Base-by-base conservation (phyloP, 2,113 vertebrate genomes). In the Clarias batrachus region DNA sequence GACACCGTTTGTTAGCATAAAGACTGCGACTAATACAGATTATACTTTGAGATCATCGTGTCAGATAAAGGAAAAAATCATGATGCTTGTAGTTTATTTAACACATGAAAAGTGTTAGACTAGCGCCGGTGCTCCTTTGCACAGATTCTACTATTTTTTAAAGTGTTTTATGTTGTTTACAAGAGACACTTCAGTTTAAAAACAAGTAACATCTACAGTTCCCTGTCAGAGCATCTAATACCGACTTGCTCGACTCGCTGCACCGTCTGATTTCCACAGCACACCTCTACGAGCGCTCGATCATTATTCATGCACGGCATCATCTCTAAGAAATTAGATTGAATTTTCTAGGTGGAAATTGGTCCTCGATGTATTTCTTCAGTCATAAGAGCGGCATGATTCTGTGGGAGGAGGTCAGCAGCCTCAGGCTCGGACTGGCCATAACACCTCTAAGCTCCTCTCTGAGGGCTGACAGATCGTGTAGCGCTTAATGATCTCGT, bases 191-290 rank as follows among this genome's bases (percentile, higher is more conserved):
- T 27, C 52, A 56, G 25, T 56, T 56, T 54, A 4, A 54, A 70
- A 73, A 54, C 56, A 2, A 78, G 56, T 16, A 78, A 56, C 27
- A 0, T 78, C 52, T 16, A 56, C 74, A 78, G 5, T 56, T 56
- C 73, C 7, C 7, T 66, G 71, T n/a, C 81, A 70, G 82, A 84
- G 90, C 91, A 92, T 94, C 62, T 90, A 88, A 92, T 89, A 85
- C 65, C n/a, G 56, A 87, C 41, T 41, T 41, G 87, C 89, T 91
- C 83, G 90, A 41, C 73, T 84, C 2, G 3, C 48, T 54, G 87
- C 85, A 87, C 83, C 86, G 85, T 76, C 86, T 85, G 87, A 78
- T 87, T 89, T 90, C 84, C 78, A 19, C 30, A 70, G 66, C 81
- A 91, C 83, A 84, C 89, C 88, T 90, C 87, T 82, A 88, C 81